Percentiles rank a stretch among this genome's conserved stretches.
Conservation (phyloP, 2,113 vertebrate species). For the Coracopsis vasa region DNA sequence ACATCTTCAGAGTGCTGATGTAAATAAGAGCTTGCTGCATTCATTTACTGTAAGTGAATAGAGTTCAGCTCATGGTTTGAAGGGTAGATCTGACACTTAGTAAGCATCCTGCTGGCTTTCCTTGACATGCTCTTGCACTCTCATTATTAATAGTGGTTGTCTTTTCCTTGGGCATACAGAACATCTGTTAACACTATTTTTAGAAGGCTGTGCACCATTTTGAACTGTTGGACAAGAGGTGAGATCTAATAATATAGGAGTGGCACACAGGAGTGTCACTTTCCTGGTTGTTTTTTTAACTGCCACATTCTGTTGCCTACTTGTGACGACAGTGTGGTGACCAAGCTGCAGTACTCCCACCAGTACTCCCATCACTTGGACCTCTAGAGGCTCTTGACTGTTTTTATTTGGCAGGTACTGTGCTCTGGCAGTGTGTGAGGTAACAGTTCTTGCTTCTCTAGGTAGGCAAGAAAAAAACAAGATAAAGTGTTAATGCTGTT, state of each 20-base stretch:
- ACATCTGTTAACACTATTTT: neutral
- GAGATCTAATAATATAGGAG: neutral
- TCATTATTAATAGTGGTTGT: neutral
- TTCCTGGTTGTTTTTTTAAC: neutral
- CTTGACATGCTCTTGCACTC: neutral
- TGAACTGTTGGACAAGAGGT: neutral
- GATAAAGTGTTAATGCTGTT: neutral
- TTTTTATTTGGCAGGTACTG: neutral
- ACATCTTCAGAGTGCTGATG: neutral
- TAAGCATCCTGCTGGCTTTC: neutral
- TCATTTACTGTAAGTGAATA: slow-evolving; percentile 62
- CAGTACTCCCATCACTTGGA: neutral
- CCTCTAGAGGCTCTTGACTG: neutral
- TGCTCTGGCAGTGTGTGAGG: neutral
- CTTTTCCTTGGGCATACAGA: neutral
- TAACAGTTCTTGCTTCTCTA: neutral
- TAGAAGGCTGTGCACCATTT: neutral
- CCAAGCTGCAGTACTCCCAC: neutral
- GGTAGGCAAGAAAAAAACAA: neutral
- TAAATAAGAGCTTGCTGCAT: slow-evolving; percentile 57
- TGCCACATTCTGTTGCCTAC: fast-evolving
- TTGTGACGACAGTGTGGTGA: fast-evolving
- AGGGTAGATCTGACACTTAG: slow-evolving; percentile 27
- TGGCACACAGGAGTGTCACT: neutral
- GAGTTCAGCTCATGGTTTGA: slow-evolving; percentile 66